phyloP scores from a whole-genome alignment of 2,797 vertebrate species.

The Takifugu ocellatus region DNA sequence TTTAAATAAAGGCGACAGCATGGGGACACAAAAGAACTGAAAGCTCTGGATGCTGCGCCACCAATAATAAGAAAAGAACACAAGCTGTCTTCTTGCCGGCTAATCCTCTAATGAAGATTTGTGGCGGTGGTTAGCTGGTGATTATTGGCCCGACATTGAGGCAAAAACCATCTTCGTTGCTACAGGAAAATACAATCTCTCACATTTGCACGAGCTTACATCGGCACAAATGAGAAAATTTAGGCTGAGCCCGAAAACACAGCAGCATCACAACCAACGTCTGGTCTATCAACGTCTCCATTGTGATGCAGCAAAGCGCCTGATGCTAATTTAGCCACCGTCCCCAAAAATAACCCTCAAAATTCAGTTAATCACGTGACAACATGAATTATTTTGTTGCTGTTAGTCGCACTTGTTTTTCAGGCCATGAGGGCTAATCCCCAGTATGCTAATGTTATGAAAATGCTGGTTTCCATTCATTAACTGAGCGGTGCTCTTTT shows the following conservation, averaged over 20 bases:
- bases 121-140: conserved; percentile 67
- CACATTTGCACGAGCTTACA: conserved; percentile 56
- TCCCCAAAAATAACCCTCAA: conserved; percentile 41
- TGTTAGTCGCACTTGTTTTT: too few species aligned
- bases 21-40: conserved; percentile 28
- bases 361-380: conserved; percentile 38
- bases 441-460: conserved; percentile 66
- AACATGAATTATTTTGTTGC: conserved; percentile 15
- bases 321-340: conserved; percentile 42
- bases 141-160: conserved; percentile 63
- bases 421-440: conserved; percentile 40
- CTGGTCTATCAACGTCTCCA: conserved; percentile 9
- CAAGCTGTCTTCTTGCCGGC: conserved; percentile 66
- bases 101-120: conserved; percentile 81
- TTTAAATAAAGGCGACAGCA: conserved; percentile 51
- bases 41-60: conserved; percentile 28
- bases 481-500: conserved; percentile 42
- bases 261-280: not conserved
- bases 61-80: conserved; percentile 61
- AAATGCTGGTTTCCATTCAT: conserved; percentile 52
- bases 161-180: conserved; percentile 57
- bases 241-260: conserved; percentile 14
- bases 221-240: conserved; percentile 41
- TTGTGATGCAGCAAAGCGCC: conserved; percentile 18
- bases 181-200: conserved; percentile 65